Conservation (phyloP, 2,113 vertebrate species). For the Podarcis raffonei region DNA sequence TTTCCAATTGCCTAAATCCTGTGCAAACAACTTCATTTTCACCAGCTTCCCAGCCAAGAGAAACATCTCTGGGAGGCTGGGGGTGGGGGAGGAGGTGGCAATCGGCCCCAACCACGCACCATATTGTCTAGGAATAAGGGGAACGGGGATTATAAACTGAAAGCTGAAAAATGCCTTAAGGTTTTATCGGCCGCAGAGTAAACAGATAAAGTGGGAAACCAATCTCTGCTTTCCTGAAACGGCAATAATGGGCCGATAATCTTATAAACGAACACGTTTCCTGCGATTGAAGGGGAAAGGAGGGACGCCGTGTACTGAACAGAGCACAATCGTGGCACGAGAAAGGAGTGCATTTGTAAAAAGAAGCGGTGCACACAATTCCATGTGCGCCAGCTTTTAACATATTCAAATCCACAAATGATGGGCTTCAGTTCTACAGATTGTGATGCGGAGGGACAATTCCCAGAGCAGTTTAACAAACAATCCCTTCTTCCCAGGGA, state of each 20-base stretch:
- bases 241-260: constrained; percentile 77
- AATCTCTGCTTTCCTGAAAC: constrained; percentile 69
- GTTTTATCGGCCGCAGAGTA: constrained; percentile 75
- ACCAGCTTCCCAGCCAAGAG: constrained; percentile 76
- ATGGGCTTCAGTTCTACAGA: too few relatives aligned
- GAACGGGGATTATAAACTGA: constrained; percentile 62
- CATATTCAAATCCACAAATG: too few relatives aligned
- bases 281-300: constrained; percentile 69
- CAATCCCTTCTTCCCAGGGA: too few relatives aligned
- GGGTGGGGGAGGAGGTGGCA: neutral
- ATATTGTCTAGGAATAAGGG: constrained; percentile 65
- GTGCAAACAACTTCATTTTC: constrained; percentile 75
- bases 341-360: constrained; percentile 45
- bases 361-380: neutral
- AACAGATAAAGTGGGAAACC: constrained; percentile 77
- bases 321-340: constrained; percentile 13
- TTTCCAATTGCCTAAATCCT: constrained; percentile 71
- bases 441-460: too few relatives aligned
- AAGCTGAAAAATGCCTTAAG: constrained; percentile 63
- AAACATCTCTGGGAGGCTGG: constrained; percentile 61
- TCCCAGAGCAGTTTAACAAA: too few relatives aligned
- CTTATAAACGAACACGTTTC: constrained; percentile 73
- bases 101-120: constrained; percentile 51
- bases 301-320: constrained; percentile 46
- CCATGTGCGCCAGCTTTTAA: neutral